Percentiles rank a stretch among this genome's conserved stretches.
Evolutionary conservation across 1,140 invertebrate genomes (phyloP).

Genomic region (Drosophila sp.): DNA sequence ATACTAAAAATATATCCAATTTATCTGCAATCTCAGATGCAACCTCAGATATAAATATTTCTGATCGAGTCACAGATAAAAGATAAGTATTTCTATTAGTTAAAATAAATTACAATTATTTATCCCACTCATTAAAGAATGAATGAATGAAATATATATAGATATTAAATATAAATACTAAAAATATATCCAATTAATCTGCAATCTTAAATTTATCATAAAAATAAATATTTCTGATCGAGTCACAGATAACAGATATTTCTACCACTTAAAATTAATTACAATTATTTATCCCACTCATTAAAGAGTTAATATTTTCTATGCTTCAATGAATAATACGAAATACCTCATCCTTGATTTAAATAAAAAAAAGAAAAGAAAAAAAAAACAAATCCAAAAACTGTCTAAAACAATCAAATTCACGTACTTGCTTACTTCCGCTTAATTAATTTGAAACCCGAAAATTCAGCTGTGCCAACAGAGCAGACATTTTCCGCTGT

Average conservation of each 20-base stretch:
- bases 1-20: not conserved
- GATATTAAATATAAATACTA: not conserved
- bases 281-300: no score
- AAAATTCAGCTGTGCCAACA: conserved; percentile 69
- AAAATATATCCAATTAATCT: not conserved
- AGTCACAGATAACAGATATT: no score
- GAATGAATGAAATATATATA: not conserved
- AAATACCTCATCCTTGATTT: no score
- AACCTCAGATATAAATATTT: no score
- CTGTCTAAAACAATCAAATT: conserved; percentile 76
- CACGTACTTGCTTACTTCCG: conserved; percentile 72
- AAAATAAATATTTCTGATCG: no score
- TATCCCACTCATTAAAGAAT: no score
- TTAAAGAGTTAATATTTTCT: no score
- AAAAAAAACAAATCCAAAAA: conserved; percentile 47
- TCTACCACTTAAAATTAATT: no score
- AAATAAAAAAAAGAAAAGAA: not conserved
- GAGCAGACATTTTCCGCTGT: conserved; percentile 46
- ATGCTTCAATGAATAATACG: no score
- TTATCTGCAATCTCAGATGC: not conserved
- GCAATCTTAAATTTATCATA: not conserved
- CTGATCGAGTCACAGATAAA: no score
- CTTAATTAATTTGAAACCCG: conserved; percentile 78
- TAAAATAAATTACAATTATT: no score
- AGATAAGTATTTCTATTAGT: no score